Evolutionary conservation across 2,888 invertebrate species (phyloP).

Genomic region (Leptinotarsa tumamoca): DNA sequence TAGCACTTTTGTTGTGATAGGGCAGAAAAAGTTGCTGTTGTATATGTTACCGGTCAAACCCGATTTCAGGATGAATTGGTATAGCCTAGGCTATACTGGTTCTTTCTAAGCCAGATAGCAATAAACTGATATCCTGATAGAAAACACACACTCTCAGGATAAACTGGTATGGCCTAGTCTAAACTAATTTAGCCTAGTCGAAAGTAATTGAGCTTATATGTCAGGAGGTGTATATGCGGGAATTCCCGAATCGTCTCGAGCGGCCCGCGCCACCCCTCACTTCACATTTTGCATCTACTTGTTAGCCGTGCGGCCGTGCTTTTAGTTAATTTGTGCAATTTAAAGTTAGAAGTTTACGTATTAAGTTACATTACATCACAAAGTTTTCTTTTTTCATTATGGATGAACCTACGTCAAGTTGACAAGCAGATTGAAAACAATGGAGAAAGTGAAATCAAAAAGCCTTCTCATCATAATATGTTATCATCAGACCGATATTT

Average conservation of each 20-base stretch:
- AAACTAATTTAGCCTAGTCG: too few relatives aligned
- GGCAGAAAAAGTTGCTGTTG: too few relatives aligned
- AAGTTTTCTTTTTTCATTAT: background rate
- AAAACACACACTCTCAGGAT: too few relatives aligned
- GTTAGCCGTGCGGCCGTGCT: background rate
- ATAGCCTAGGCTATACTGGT: background rate
- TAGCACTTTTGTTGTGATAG: too few relatives aligned
- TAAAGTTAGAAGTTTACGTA: background rate
- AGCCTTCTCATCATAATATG: background rate
- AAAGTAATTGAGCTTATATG: too few relatives aligned
- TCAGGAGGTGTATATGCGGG: too few relatives aligned
- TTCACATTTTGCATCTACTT: too few relatives aligned
- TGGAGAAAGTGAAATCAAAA: background rate
- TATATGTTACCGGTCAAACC: background rate
- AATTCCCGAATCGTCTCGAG: too few relatives aligned
- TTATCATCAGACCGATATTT: background rate
- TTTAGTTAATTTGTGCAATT: background rate
- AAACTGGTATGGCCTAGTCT: too few relatives aligned
- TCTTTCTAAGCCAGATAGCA: too few relatives aligned
- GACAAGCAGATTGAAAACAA: background rate
- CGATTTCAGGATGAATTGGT: background rate
- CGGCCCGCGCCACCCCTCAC: too few relatives aligned
- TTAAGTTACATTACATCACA: background rate
- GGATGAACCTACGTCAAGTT: background rate
- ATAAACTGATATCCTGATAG: too few relatives aligned